Evolutionary conservation across 1,140 invertebrate species (phyloP), one percentile per base, ranked within the genome.

Genomic region (Streblospio benedicti): DNA sequence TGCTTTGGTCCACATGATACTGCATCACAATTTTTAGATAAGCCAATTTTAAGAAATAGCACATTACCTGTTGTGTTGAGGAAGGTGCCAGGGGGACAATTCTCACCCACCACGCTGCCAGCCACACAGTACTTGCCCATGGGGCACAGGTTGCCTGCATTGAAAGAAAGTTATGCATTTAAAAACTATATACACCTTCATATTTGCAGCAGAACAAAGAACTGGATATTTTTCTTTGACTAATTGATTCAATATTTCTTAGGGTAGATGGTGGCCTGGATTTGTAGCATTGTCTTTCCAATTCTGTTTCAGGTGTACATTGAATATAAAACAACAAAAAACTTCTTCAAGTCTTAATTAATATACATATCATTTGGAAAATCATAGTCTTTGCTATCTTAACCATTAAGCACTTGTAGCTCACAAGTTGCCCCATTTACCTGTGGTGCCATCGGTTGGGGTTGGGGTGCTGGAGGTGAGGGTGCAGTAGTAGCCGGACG

Each of bases 41-140:
- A n/a, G n/a, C n/a, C n/a, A n/a, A n/a, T n/a, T n/a, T n/a, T n/a
- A n/a, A n/a, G n/a, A n/a, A n/a, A n/a, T n/a, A n/a, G n/a, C n/a
- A n/a, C n/a, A n/a, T n/a, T n/a, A n/a, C n/a, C n/a, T 4, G 66
- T 63, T 1, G 27, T 47, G 41, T 69, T 67, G 44, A 70, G 70
- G 61, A 67, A 75, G 0, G 71, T 73, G 28, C 71, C 71, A 16
- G 57, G 58, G 0, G 73, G 73, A 64, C 73, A 75, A 16, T 67
- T 67, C 1, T 65, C 66, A 9, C 71, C 72, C 50, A 55, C 67
- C 14, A 66, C 23, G 38, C 73, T 75, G 20, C 72, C 73, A 18
- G 45, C 43, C 12, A 63, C 60, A 59, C 73, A 75, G 59, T 66
- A 75, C 23, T 70, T 65, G 47, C 73, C 72, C 38, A 59, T 51